Conservation (phyloP, 1,140 invertebrate species). For the Lepidurus apus region DNA sequence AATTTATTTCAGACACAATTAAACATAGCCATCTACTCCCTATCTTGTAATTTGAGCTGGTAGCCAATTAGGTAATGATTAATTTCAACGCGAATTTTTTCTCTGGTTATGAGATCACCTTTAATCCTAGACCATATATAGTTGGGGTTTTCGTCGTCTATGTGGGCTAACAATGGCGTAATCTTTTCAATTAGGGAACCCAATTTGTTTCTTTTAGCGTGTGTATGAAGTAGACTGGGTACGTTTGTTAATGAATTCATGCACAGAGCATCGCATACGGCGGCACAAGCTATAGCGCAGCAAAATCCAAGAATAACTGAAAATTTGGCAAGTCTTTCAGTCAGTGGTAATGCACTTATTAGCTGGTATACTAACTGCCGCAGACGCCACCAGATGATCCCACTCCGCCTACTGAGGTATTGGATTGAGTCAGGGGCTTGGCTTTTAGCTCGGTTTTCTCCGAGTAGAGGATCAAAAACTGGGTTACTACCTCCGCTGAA, state of each 20-base stretch:
- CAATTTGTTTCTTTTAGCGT: not conserved
- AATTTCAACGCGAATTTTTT: not conserved
- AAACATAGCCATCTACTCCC: not conserved
- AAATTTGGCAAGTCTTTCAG: not conserved
- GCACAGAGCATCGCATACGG: not conserved
- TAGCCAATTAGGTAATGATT: not conserved
- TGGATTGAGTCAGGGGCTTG: not conserved
- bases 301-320: not conserved
- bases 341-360: not conserved
- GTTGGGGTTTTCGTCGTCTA: not conserved
- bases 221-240: not conserved
- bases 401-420: not conserved
- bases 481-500: not conserved
- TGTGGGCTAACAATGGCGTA: not conserved
- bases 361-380: not conserved
- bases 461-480: not conserved
- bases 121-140: not conserved
- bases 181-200: not conserved
- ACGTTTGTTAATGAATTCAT: not conserved
- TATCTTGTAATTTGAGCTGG: not conserved
- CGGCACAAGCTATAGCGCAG: not conserved
- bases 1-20: no score
- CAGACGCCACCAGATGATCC: not conserved
- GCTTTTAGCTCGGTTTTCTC: not conserved
- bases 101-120: not conserved